These are phyloP conservation scores for Pecten maximus DNA, from an alignment of 2,888 invertebrate species.

Conservation along the genomic window DNA sequence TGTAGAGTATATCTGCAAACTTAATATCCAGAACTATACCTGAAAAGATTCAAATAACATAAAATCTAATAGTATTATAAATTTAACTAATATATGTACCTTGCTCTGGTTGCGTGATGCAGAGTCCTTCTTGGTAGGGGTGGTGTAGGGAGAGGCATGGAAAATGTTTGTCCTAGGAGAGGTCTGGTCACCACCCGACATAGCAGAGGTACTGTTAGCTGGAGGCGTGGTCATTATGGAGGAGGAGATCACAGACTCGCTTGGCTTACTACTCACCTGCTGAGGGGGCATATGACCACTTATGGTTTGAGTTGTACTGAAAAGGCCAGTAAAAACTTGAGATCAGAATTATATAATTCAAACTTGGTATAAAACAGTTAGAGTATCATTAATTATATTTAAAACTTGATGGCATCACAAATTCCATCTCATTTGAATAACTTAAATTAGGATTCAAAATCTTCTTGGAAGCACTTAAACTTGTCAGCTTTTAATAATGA, in stretches of 20 bases:
- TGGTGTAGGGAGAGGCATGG: constrained; percentile 70
- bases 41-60: not conserved
- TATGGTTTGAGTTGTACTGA: constrained; percentile 65
- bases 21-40: not conserved
- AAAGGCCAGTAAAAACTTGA: constrained; percentile 39
- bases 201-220: constrained; percentile 55
- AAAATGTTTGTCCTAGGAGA: constrained; percentile 68
- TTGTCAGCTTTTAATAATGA: too few species aligned
- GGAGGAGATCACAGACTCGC: constrained; percentile 68
- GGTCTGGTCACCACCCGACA: constrained; percentile 64
- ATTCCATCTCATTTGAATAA: too few species aligned
- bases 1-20: not conserved
- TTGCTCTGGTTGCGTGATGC: constrained; percentile 58
- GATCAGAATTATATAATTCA: not conserved
- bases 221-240: constrained; percentile 68
- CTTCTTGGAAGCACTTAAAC: too few species aligned
- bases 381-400: too few species aligned
- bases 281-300: constrained; percentile 66
- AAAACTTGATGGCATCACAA: too few species aligned
- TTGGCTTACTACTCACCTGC: constrained; percentile 60
- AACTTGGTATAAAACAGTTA: too few species aligned
- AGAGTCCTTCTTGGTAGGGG: constrained; percentile 75
- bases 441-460: too few species aligned
- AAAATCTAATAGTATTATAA: too few species aligned
- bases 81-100: constrained; percentile 57